phyloP scores from a whole-genome alignment of 2,888 invertebrate species.

The Rapana venosa region DNA sequence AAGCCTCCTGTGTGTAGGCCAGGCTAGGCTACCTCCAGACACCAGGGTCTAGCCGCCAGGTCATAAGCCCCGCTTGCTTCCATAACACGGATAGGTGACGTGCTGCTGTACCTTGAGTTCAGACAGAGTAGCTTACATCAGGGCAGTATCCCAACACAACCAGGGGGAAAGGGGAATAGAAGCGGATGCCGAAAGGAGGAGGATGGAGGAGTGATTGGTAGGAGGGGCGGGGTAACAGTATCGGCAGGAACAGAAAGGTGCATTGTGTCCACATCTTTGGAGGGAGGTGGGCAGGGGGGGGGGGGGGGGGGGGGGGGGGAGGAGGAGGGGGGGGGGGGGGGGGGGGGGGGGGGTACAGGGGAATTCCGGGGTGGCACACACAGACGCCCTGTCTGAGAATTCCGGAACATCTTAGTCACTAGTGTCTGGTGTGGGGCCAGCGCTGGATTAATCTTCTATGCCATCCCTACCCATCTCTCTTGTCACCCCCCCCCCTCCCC shows the following conservation, averaged over 20 bases:
- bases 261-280: background rate
- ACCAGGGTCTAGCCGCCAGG: too few relatives aligned
- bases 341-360: too few relatives aligned
- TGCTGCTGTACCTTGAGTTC: too few relatives aligned
- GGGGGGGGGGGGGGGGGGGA: too few relatives aligned
- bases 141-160: background rate
- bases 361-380: background rate
- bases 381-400: background rate
- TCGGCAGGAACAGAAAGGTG: background rate
- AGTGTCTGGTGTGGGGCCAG: background rate
- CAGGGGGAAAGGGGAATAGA: background rate
- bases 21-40: too few relatives aligned
- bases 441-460: background rate
- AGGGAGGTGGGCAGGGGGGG: too few relatives aligned
- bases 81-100: too few relatives aligned
- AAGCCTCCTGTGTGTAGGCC: too few relatives aligned
- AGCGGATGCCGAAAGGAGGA: background rate
- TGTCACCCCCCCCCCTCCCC: background rate
- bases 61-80: too few relatives aligned
- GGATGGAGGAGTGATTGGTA: background rate
- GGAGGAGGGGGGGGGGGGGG: too few relatives aligned
- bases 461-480: background rate
- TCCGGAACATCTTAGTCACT: background rate
- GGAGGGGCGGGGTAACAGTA: background rate
- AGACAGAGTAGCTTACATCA: too few relatives aligned